A percentile compares a stretch with the other conserved stretches of the same genome.
Evolutionary conservation across 2,888 invertebrate genomes (phyloP).

Genomic region (Globia sparganii): DNA sequence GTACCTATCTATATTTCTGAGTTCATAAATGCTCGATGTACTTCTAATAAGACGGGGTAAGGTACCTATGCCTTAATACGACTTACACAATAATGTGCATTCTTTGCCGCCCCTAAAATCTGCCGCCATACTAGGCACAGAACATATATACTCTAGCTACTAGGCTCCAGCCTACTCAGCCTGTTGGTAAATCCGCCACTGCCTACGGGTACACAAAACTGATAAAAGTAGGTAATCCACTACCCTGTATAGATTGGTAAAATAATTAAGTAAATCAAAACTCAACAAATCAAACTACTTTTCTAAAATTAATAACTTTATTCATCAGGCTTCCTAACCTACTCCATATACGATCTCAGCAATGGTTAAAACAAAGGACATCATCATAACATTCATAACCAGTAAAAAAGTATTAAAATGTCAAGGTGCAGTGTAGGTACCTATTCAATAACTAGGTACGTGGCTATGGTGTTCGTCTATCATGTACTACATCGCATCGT

Average conservation of each 20-base stretch:
- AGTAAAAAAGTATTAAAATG: conserved; percentile 11
- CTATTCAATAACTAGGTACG: conserved; percentile 36
- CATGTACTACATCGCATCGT: conserved; percentile 53
- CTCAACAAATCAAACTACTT: neutral
- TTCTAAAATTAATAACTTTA: neutral
- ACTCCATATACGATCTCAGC: neutral
- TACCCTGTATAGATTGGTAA: neutral
- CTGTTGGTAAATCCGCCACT: too few species aligned
- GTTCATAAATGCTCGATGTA: too few species aligned
- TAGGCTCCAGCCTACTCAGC: too few species aligned
- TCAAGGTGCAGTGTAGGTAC: conserved; percentile 22
- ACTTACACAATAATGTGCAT: too few species aligned
- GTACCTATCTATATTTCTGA: too few species aligned
- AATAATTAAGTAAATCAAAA: too few species aligned
- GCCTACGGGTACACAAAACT: neutral
- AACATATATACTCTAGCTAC: too few species aligned
- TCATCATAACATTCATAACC: neutral
- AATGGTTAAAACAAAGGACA: neutral
- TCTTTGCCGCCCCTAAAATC: too few species aligned
- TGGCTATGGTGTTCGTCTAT: conserved; percentile 38
- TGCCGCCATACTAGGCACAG: too few species aligned
- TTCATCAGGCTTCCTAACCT: neutral
- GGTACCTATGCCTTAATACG: too few species aligned
- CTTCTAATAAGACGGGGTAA: too few species aligned
- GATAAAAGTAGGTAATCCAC: neutral